Evolutionary conservation across 2,888 invertebrate genomes (phyloP).

Genomic region (Antheraea yamamai): DNA sequence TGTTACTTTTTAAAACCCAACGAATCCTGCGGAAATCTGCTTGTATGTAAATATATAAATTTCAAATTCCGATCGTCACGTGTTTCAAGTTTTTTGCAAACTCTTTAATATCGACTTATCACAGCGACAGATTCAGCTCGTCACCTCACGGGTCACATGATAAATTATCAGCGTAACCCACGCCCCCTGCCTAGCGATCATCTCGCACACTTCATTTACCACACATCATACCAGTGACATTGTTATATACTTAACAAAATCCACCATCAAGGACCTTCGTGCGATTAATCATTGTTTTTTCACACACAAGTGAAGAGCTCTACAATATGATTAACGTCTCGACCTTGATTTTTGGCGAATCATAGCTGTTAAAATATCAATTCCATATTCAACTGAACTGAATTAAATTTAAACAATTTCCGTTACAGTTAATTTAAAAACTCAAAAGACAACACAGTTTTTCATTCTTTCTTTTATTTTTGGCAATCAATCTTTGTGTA

Average conservation of each 20-base stretch:
- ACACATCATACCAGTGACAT: constrained; percentile 2
- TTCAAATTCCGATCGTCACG: not conserved
- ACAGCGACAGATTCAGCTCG: not conserved
- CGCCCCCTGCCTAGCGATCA: constrained; percentile 1
- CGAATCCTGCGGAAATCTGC: too few species aligned
- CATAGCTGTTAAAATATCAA: not conserved
- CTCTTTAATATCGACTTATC: constrained; percentile 6
- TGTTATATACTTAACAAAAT: constrained; percentile 7
- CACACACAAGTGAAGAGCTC: not conserved
- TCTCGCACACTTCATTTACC: constrained; percentile 10
- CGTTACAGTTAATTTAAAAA: too few species aligned
- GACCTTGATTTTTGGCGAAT: not conserved
- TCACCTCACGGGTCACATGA: not conserved
- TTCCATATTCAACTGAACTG: too few species aligned
- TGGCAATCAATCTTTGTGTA: too few species aligned
- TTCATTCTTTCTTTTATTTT: too few species aligned
- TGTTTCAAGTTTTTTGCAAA: not conserved
- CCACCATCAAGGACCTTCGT: not conserved
- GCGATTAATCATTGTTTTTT: constrained; percentile 2
- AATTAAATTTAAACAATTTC: too few species aligned
- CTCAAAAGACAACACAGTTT: too few species aligned
- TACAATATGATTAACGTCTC: not conserved
- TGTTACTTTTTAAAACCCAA: too few species aligned
- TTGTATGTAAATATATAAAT: not conserved
- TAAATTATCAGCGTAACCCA: constrained; percentile 4